Evolutionary conservation across 2,797 vertebrate genomes (phyloP).

Genomic region (Mycteria americana): DNA sequence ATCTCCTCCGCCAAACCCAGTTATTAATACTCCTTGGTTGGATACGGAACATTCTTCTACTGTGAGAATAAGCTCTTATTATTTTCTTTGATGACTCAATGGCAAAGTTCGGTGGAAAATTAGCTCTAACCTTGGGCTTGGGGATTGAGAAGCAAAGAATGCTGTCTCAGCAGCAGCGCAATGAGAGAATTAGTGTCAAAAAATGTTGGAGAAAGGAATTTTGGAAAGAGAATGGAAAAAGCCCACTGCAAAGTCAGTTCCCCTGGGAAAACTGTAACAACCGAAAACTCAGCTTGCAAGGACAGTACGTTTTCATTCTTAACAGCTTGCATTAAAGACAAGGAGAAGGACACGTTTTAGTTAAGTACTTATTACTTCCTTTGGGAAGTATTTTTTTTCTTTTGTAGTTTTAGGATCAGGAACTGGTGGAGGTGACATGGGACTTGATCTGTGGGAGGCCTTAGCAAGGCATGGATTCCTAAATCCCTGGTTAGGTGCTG

Average conservation of each 20-base stretch:
- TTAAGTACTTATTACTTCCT: neutral
- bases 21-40: neutral
- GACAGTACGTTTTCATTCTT: neutral
- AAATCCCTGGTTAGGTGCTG: neutral
- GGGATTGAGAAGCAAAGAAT: neutral
- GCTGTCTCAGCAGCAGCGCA: neutral
- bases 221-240: neutral
- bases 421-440: neutral
- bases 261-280: neutral
- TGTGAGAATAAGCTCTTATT: neutral
- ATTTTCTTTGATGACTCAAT: neutral
- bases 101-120: neutral
- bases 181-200: neutral
- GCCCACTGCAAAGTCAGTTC: neutral
- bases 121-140: neutral
- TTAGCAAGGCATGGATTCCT: neutral
- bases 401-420: neutral
- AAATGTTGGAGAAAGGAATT: neutral
- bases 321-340: neutral
- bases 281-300: neutral
- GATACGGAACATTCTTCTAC: neutral
- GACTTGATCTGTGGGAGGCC: neutral
- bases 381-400: neutral
- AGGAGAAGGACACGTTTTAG: neutral
- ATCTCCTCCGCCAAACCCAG: neutral